Conservation (phyloP, 1,140 invertebrate genomes). For the Tetranychus cinnabarinus region DNA sequence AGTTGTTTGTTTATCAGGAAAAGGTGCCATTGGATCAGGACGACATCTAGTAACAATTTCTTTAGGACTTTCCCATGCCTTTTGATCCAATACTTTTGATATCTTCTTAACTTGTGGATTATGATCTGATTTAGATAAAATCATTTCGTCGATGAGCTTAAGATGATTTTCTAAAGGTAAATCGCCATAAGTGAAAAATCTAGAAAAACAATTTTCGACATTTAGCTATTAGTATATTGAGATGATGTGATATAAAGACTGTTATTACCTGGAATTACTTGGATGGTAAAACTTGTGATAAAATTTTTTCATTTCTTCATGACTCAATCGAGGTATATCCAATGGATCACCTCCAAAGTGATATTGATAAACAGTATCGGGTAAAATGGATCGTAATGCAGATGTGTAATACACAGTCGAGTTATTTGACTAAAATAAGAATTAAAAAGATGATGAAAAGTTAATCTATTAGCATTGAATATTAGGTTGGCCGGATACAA, state of each 20-base stretch:
- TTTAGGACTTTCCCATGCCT: no score
- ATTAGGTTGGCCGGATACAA: no score
- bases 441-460: no score
- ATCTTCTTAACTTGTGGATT: constrained; percentile 47
- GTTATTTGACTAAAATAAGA: constrained; percentile 1
- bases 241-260: background rate
- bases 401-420: constrained; percentile 27
- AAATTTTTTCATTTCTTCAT: constrained; percentile 55
- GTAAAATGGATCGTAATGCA: constrained; percentile 49
- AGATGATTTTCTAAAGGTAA: constrained; percentile 60
- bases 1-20: no score
- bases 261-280: constrained; percentile 40
- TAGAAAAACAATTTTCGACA: constrained; percentile 7
- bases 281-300: constrained; percentile 73
- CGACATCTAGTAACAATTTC: no score
- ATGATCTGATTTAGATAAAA: constrained; percentile 31
- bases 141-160: constrained; percentile 45
- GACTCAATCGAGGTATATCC: constrained; percentile 54
- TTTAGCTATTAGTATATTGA: background rate
- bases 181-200: constrained; percentile 73
- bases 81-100: constrained; percentile 13
- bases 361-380: constrained; percentile 62
- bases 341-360: constrained; percentile 70
- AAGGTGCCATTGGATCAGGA: no score
- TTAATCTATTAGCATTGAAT: no score